phyloP scores from a whole-genome alignment of 1,140 invertebrate species.

The Neodiprion lecontei region DNA sequence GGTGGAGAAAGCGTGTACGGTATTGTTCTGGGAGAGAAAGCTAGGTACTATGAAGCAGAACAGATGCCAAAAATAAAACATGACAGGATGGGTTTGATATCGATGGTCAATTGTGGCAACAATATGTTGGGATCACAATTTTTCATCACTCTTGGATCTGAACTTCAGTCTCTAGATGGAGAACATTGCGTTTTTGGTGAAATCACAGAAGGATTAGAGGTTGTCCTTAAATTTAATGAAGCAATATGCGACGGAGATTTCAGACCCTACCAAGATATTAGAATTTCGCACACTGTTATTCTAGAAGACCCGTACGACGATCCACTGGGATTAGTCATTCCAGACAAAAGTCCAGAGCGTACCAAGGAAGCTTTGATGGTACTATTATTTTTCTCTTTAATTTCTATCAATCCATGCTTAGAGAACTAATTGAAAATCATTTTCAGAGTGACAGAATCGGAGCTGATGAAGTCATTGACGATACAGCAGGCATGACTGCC shows the following conservation, averaged over 20 bases:
- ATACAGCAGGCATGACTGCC: constrained; percentile 81
- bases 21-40: constrained; percentile 83
- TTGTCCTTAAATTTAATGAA: constrained; percentile 91
- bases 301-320: constrained; percentile 97
- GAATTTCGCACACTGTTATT: constrained; percentile 97
- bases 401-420: background rate
- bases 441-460: constrained; percentile 86
- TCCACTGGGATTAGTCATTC: constrained; percentile 77
- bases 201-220: constrained; percentile 91
- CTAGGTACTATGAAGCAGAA: constrained; percentile 93
- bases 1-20: constrained; percentile 92
- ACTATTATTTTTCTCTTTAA: constrained; percentile 32
- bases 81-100: constrained; percentile 83
- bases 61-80: constrained; percentile 91
- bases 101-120: constrained; percentile 95
- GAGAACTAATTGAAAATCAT: background rate
- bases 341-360: constrained; percentile 87
- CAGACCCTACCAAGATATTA: constrained; percentile 94
- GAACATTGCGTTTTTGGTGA: constrained; percentile 98
- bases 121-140: constrained; percentile 97
- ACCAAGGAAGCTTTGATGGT: constrained; percentile 77
- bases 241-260: constrained; percentile 91
- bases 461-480: constrained; percentile 94
- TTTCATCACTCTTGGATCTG: constrained; percentile 91
- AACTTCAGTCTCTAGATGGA: constrained; percentile 91